A percentile compares a stretch with the other conserved stretches of the same genome.
phyloP scores from a whole-genome alignment of 2,113 vertebrate species.

The Pristiophorus japonicus region DNA sequence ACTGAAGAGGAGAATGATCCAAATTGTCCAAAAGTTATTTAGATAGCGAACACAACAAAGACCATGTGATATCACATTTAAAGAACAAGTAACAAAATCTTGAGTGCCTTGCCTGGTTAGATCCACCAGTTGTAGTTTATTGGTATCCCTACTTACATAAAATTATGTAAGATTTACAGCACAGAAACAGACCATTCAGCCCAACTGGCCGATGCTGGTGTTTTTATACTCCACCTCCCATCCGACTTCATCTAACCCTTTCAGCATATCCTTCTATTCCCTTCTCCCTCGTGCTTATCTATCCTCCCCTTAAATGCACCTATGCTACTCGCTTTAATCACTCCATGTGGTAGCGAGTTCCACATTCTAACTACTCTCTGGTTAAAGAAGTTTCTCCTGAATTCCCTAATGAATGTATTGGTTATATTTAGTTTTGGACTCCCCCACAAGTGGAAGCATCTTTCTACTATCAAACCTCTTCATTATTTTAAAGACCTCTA shows the following conservation, averaged over 20 bases:
- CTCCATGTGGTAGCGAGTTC: too few species aligned
- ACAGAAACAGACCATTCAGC: not conserved
- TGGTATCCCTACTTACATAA: not conserved
- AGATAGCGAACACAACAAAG: not conserved
- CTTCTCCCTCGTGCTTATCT: not conserved
- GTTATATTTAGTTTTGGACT: too few species aligned
- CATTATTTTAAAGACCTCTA: not conserved
- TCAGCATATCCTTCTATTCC: too few species aligned
- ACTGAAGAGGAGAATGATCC: not conserved
- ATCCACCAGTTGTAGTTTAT: not conserved
- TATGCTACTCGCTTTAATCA: too few species aligned
- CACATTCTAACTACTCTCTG: too few species aligned
- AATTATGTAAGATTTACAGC: not conserved
- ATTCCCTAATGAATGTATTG: too few species aligned
- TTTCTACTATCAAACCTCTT: not conserved
- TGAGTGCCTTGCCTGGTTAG: not conserved
- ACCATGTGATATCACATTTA: not conserved
- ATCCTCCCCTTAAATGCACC: too few species aligned
- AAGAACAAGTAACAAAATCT: not conserved
- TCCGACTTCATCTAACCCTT: too few species aligned
- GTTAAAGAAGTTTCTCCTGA: too few species aligned
- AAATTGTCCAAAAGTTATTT: not conserved
- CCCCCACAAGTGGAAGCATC: too few species aligned
- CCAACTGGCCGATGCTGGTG: not conserved
- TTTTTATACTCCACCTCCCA: too few species aligned